These are phyloP conservation scores for Oasisia sp. DNA, from an alignment of 2,888 invertebrate species.

Conservation along the genomic window DNA sequence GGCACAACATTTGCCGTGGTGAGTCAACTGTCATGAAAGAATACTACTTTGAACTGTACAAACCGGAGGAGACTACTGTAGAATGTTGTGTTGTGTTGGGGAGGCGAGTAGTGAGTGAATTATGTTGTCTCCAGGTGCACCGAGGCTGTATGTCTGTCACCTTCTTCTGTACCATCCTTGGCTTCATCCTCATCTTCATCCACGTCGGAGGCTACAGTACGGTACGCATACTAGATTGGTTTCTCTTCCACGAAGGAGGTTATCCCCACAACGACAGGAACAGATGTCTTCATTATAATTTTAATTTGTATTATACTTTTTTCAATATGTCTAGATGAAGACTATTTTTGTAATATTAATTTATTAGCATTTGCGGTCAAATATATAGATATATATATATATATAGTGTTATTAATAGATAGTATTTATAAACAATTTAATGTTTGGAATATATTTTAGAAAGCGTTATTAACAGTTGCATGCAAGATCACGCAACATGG, in stretches of 20 bases:
- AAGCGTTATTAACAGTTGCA: too few relatives aligned
- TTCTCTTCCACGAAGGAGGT: too few relatives aligned
- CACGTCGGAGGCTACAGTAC: conserved; percentile 55
- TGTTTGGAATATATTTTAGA: background rate
- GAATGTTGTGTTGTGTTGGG: too few relatives aligned
- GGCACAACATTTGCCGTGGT: too few relatives aligned
- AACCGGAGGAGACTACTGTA: too few relatives aligned
- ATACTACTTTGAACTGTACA: too few relatives aligned
- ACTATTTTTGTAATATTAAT: background rate
- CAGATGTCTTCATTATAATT: background rate
- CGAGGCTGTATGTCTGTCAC: conserved; percentile 37
- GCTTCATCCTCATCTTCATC: conserved; percentile 61
- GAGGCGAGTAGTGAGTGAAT: too few relatives aligned
- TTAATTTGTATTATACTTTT: background rate
- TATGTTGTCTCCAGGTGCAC: conserved; percentile 38
- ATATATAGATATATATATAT: background rate
- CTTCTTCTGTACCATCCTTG: conserved; percentile 49
- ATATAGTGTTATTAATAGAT: background rate
- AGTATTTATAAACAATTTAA: background rate
- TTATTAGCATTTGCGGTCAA: background rate
- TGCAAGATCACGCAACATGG: too few relatives aligned
- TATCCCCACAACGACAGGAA: background rate
- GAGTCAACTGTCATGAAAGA: too few relatives aligned
- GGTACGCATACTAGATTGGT: conserved; percentile 36
- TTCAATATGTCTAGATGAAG: background rate